These are phyloP conservation scores for Peucedramus taeniatus DNA, from an alignment of 2,113 vertebrate genomes.

Conservation along the genomic window DNA sequence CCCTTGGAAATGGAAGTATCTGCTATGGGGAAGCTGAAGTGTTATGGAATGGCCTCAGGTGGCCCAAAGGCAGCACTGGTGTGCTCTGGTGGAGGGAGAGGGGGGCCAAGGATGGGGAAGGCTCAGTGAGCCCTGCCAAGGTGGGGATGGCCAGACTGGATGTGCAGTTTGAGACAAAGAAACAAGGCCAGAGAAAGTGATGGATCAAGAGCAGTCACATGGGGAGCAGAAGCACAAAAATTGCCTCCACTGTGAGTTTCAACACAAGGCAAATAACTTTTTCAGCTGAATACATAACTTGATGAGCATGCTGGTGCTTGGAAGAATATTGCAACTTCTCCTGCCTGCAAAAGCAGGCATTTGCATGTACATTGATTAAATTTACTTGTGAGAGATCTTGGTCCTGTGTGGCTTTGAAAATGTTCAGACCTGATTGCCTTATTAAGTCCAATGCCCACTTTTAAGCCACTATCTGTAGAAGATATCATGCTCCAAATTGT, in stretches of 20 bases:
- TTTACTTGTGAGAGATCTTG: not conserved
- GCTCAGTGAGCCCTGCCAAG: not conserved
- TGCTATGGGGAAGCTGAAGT: not conserved
- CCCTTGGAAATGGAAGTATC: not conserved
- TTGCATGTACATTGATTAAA: conserved; percentile 3
- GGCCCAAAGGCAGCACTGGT: rapidly evolving
- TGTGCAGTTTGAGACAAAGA: not conserved
- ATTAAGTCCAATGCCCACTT: conserved; percentile 13
- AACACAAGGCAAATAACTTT: not conserved
- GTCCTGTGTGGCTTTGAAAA: not conserved
- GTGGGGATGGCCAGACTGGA: not conserved
- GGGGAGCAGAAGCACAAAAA: not conserved
- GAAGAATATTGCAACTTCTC: not conserved
- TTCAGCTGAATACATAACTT: not conserved
- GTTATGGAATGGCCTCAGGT: not conserved
- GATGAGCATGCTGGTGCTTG: not conserved
- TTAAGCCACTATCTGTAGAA: conserved; percentile 25
- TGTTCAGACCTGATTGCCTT: not conserved
- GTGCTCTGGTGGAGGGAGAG: not conserved
- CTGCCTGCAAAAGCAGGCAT: not conserved
- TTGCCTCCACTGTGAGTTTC: not conserved
- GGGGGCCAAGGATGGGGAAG: not conserved
- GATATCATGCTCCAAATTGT: conserved; percentile 29
- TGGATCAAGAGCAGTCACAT: rapidly evolving
- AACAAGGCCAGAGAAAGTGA: not conserved